Conservation (phyloP, 2,888 invertebrate species). For the Beris chalybata region DNA sequence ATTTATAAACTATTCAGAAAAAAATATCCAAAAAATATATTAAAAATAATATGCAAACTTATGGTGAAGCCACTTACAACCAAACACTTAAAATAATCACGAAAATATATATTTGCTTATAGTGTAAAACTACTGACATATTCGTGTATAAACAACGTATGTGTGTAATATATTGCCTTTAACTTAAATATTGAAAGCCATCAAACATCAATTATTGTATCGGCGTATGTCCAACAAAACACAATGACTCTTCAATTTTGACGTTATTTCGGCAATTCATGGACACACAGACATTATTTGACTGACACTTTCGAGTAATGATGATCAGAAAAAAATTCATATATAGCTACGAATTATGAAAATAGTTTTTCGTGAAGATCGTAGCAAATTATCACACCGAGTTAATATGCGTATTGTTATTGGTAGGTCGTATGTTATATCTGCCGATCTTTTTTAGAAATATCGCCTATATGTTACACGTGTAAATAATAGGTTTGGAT, state of each 20-base stretch:
- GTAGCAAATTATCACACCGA: conserved; percentile 30
- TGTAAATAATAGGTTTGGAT: too few species aligned
- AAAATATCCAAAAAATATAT: not conserved
- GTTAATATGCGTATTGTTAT: too few species aligned
- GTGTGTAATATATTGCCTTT: not conserved
- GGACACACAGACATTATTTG: conserved; percentile 19
- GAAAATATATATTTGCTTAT: conserved; percentile 27
- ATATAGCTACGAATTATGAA: conserved; percentile 1
- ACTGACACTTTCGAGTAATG: conserved; percentile 22
- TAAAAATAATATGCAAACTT: conserved; percentile 16
- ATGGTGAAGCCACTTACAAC: conserved; percentile 23
- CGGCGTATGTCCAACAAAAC: conserved; percentile 29
- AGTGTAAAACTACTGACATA: conserved; percentile 18
- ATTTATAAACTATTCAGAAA: too few species aligned
- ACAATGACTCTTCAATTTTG: conserved; percentile 25
- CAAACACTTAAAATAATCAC: conserved; percentile 1
- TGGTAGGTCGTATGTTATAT: too few species aligned
- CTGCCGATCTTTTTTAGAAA: too few species aligned
- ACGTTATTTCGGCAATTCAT: conserved; percentile 29
- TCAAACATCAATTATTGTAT: conserved; percentile 32
- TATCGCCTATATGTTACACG: too few species aligned
- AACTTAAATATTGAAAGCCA: conserved; percentile 27
- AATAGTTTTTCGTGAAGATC: conserved; percentile 19
- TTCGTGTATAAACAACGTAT: conserved; percentile 2
- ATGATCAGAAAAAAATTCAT: conserved; percentile 20